These are phyloP conservation scores for Rhinolophus sinicus DNA, from an alignment of 2,113 vertebrate genomes.

Conservation along the genomic window DNA sequence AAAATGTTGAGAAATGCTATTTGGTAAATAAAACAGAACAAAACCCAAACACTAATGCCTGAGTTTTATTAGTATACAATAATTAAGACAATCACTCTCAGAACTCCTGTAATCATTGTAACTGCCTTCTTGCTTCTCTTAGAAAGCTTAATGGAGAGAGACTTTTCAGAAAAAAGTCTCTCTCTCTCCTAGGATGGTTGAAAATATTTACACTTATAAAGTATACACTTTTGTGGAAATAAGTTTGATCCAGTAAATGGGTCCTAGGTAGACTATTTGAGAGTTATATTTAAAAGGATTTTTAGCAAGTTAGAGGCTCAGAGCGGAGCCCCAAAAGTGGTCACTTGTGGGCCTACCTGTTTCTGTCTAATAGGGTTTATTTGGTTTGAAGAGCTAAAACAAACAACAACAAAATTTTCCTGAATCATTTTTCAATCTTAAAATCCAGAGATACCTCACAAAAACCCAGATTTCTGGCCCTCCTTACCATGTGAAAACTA, in stretches of 20 bases:
- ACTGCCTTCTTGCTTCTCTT: not conserved
- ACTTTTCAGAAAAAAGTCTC: not conserved
- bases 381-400: not conserved
- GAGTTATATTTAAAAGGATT: not conserved
- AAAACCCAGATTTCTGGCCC: not conserved
- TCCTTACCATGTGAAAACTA: not conserved
- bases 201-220: not conserved
- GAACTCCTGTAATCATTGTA: not conserved
- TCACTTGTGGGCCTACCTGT: not conserved
- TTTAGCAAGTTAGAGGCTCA: not conserved
- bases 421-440: not conserved
- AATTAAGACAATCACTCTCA: not conserved
- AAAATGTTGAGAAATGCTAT: not conserved
- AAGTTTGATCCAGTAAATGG: not conserved
- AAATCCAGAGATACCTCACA: not conserved
- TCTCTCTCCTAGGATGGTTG: not conserved
- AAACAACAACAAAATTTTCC: not conserved
- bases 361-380: not conserved
- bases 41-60: not conserved
- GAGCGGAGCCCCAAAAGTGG: not conserved
- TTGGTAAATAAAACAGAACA: not conserved
- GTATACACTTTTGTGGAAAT: conserved; percentile 33
- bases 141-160: not conserved
- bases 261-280: not conserved
- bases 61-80: not conserved